These are phyloP conservation scores for Pseudanteris insignis DNA, from an alignment of 2,888 invertebrate genomes.

Conservation along the genomic window DNA sequence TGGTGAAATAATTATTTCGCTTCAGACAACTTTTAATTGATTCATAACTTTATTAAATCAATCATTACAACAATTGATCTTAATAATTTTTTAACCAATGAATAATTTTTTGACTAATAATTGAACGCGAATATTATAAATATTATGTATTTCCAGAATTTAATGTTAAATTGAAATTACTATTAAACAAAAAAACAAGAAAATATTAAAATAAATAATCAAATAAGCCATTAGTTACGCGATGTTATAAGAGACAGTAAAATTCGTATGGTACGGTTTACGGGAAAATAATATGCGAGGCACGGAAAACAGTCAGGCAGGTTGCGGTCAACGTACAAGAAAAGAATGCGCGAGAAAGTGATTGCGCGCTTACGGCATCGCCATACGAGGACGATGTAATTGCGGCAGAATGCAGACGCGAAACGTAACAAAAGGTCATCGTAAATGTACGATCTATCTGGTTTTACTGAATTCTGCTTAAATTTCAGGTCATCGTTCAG, in stretches of 20 bases:
- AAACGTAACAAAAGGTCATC: conserved; percentile 30
- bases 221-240: background rate
- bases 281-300: conserved; percentile 20
- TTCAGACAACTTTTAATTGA: too few relatives aligned
- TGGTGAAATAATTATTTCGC: too few relatives aligned
- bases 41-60: too few relatives aligned
- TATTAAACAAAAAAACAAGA: too few relatives aligned
- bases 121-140: too few relatives aligned
- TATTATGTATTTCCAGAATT: too few relatives aligned
- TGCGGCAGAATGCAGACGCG: conserved; percentile 29
- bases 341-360: conserved; percentile 45
- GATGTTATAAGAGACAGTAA: conserved; percentile 7
- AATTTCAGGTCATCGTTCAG: background rate
- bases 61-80: too few relatives aligned
- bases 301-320: conserved; percentile 25
- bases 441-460: conserved; percentile 5
- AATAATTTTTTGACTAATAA: too few relatives aligned
- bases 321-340: conserved; percentile 39
- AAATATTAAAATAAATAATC: too few relatives aligned
- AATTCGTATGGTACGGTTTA: conserved; percentile 18
- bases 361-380: conserved; percentile 36
- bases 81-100: too few relatives aligned
- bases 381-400: conserved; percentile 29
- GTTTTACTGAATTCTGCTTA: background rate
- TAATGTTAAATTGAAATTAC: too few relatives aligned